Conservation (phyloP, 2,797 vertebrate genomes). For the Emys orbicularis region DNA sequence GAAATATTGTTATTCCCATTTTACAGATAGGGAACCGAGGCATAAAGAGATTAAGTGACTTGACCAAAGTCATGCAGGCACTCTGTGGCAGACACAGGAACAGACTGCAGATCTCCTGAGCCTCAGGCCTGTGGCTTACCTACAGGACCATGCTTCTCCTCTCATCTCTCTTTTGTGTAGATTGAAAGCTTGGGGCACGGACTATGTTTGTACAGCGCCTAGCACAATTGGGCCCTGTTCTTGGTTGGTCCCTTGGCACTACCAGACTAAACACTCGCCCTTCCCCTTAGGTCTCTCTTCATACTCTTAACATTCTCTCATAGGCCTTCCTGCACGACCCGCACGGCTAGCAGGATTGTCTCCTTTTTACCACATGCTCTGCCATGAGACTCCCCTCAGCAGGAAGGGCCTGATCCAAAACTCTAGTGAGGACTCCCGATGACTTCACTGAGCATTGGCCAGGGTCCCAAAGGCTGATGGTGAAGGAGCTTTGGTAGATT, state of each 20-base stretch:
- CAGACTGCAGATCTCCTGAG: neutral
- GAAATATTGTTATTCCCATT: neutral
- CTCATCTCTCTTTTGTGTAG: neutral
- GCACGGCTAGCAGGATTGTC: neutral
- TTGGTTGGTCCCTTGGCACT: neutral
- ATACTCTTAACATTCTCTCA: neutral
- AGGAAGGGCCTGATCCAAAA: neutral
- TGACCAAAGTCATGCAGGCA: neutral
- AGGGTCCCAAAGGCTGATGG: neutral
- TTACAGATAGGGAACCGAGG: neutral
- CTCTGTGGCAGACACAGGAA: neutral
- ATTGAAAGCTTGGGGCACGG: neutral
- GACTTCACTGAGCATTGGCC: neutral
- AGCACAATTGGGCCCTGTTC: neutral
- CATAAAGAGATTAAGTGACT: neutral
- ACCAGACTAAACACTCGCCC: neutral
- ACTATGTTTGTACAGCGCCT: neutral
- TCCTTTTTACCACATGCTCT: neutral
- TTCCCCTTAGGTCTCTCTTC: neutral
- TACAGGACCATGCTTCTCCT: neutral
- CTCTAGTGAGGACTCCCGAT: neutral
- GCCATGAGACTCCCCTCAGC: constrained; percentile 2
- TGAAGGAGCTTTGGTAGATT: neutral
- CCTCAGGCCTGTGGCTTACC: neutral
- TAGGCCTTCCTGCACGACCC: neutral